A percentile compares a stretch with the other conserved stretches of the same genome.
phyloP scores from a whole-genome alignment of 2,888 invertebrate species.

The Lucinisca nassula region DNA sequence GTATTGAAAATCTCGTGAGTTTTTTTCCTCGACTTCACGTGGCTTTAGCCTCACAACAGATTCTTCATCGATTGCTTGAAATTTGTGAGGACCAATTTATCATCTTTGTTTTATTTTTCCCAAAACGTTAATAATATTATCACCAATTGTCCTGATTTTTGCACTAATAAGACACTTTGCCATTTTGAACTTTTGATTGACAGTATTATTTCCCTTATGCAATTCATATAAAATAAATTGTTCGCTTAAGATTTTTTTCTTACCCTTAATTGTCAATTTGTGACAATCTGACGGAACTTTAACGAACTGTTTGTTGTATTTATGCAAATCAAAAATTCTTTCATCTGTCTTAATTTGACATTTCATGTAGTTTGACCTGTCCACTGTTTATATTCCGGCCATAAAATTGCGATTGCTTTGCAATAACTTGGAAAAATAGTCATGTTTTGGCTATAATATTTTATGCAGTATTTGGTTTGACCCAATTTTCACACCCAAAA shows the following conservation, averaged over 20 bases:
- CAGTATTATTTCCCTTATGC: neutral
- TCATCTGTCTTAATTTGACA: conserved; percentile 49
- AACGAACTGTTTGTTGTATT: conserved; percentile 10
- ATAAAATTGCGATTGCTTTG: conserved; percentile 1
- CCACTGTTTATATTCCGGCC: conserved; percentile 2
- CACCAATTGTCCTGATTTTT: neutral
- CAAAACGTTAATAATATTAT: too few relatives aligned
- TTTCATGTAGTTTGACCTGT: conserved; percentile 45
- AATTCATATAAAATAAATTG: conserved; percentile 10
- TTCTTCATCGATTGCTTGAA: too few relatives aligned
- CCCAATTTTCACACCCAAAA: too few relatives aligned
- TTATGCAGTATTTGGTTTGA: too few relatives aligned
- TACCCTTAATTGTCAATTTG: neutral
- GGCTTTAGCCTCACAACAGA: too few relatives aligned
- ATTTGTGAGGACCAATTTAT: too few relatives aligned
- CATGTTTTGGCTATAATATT: neutral
- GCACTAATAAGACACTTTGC: neutral
- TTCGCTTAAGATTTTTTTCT: neutral
- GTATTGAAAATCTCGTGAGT: too few relatives aligned
- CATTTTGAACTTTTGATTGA: conserved; percentile 11
- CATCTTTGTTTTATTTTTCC: neutral
- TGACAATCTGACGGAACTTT: conserved; percentile 8
- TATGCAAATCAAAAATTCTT: conserved; percentile 52
- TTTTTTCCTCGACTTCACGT: too few relatives aligned
- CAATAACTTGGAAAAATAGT: conserved; percentile 3